Conservation (phyloP, 2,797 vertebrate species). For the Cetoscarus ocellatus region DNA sequence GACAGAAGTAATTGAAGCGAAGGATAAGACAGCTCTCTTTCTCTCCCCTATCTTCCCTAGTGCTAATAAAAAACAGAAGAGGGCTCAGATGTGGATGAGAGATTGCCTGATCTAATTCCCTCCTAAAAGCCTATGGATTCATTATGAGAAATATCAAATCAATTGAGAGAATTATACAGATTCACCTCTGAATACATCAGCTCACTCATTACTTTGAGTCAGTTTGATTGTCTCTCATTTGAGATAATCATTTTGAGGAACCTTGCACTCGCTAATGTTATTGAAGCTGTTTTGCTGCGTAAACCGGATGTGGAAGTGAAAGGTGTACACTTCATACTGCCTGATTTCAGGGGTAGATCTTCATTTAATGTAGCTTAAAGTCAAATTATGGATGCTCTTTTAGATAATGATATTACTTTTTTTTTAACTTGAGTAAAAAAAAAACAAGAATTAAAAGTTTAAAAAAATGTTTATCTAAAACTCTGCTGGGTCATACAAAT, state of each 20-base stretch:
- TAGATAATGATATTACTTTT: too few species aligned
- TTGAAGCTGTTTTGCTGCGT: neutral
- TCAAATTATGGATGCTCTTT: neutral
- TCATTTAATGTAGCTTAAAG: neutral
- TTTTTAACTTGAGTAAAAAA: neutral
- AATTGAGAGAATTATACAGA: conserved; percentile 53
- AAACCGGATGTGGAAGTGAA: neutral
- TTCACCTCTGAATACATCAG: conserved; percentile 25
- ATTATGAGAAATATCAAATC: conserved; percentile 46
- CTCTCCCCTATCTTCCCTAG: neutral
- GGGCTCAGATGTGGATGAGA: conserved; percentile 37
- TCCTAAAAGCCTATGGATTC: conserved; percentile 48
- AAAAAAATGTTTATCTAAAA: neutral
- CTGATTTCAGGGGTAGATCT: neutral
- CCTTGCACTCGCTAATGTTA: neutral
- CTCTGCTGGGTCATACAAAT: too few species aligned
- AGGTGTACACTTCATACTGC: neutral
- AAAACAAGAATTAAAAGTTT: neutral
- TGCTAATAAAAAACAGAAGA: conserved; percentile 21
- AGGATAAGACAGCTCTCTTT: conserved; percentile 10
- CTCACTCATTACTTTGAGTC: conserved; percentile 10
- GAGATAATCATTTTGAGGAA: conserved; percentile 8
- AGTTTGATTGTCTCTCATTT: conserved; percentile 10
- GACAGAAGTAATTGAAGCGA: conserved; percentile 34
- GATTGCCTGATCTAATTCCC: conserved; percentile 42